Evolutionary conservation across 2,888 invertebrate genomes (phyloP).

Genomic region (Lepidonotus clava): DNA sequence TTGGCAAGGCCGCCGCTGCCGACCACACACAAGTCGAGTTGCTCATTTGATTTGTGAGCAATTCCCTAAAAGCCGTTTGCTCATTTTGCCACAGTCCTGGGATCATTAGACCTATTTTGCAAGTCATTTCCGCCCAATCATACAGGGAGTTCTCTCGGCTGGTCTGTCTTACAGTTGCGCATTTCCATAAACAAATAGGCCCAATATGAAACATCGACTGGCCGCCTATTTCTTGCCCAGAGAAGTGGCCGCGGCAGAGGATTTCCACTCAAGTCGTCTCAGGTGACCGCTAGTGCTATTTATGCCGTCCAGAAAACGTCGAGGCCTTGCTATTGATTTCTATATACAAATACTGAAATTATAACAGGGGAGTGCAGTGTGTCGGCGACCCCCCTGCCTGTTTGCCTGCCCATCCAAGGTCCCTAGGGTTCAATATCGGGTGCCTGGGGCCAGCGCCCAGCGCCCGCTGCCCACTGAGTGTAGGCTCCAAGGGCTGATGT

Average conservation of each 20-base stretch:
- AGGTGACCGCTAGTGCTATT: slow-evolving; percentile 49
- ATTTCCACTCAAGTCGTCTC: slow-evolving; percentile 53
- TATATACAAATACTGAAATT: slow-evolving; percentile 54
- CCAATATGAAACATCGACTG: slow-evolving; percentile 54
- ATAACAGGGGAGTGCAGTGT: slow-evolving; percentile 23
- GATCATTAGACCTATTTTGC: slow-evolving; percentile 54
- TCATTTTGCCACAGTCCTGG: slow-evolving; percentile 50
- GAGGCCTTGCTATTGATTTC: slow-evolving; percentile 45
- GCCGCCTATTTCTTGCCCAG: slow-evolving; percentile 7
- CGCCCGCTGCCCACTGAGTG: slow-evolving; percentile 2
- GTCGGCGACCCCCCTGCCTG: slow-evolving; percentile 7
- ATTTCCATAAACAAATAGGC: slow-evolving; percentile 54
- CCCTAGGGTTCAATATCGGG: slow-evolving; percentile 35
- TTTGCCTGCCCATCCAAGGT: slow-evolving; percentile 19
- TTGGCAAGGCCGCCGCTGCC: slow-evolving; percentile 39
- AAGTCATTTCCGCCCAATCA: slow-evolving; percentile 54
- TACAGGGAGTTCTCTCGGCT: slow-evolving; percentile 26
- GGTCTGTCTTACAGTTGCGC: slow-evolving; percentile 51
- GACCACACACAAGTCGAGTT: slow-evolving; percentile 32
- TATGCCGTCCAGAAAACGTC: slow-evolving; percentile 44
- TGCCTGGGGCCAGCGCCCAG: neutral
- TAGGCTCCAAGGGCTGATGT: too few relatives aligned
- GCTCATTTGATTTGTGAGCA: slow-evolving; percentile 52
- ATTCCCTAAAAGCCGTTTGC: slow-evolving; percentile 54
- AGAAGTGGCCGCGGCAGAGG: slow-evolving; percentile 43